These are phyloP conservation scores for Rhodinocichla rosea DNA, from an alignment of 2,113 vertebrate species.

Conservation along the genomic window DNA sequence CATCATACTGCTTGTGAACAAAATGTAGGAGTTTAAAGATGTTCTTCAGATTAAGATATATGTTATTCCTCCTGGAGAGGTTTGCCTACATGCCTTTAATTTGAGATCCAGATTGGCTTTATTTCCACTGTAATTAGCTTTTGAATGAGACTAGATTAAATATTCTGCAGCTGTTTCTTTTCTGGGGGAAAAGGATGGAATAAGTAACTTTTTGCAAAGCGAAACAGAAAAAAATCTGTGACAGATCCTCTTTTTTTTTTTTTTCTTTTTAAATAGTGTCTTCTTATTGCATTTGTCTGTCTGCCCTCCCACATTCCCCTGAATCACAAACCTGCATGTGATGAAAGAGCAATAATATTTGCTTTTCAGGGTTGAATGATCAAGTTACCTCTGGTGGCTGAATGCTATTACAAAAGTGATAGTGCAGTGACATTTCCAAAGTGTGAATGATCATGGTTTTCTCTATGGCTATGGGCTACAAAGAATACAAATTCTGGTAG, in stretches of 20 bases:
- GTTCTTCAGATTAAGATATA: background rate
- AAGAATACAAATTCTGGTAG: background rate
- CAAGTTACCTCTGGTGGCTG: slow-evolving; percentile 37
- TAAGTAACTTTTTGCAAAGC: slow-evolving; percentile 4
- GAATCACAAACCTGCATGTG: slow-evolving; percentile 3
- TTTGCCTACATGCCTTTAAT: slow-evolving; percentile 34
- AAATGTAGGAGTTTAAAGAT: background rate
- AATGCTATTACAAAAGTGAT: slow-evolving; percentile 34
- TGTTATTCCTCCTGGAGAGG: background rate
- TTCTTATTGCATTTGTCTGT: background rate
- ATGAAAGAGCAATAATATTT: slow-evolving; percentile 58
- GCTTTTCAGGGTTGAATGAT: slow-evolving; percentile 56
- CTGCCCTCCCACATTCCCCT: background rate
- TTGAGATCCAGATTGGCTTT: slow-evolving; percentile 35
- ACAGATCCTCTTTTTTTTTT: background rate
- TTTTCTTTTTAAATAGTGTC: background rate
- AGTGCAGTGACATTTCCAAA: slow-evolving; percentile 43
- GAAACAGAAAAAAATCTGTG: slow-evolving; percentile 11
- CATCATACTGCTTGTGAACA: background rate
- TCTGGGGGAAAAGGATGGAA: background rate
- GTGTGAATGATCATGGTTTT: slow-evolving; percentile 15
- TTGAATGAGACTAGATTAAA: slow-evolving; percentile 30
- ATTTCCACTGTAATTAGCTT: slow-evolving; percentile 51
- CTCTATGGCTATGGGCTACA: background rate
- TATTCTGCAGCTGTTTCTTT: slow-evolving; percentile 54